phyloP scores from a whole-genome alignment of 2,113 vertebrate species.

The Coregonus clupeaformis region DNA sequence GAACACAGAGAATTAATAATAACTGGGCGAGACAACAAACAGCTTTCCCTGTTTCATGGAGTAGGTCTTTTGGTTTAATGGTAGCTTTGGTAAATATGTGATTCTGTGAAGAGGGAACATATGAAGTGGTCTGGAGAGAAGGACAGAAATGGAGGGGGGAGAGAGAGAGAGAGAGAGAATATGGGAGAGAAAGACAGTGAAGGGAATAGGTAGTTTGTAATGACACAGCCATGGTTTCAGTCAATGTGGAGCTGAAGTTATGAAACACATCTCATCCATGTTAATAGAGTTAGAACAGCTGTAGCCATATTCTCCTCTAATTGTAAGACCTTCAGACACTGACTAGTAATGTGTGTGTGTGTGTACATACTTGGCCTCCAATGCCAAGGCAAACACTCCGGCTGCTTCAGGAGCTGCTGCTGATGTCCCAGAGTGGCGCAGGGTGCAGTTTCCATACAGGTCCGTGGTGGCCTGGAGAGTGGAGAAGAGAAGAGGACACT shows the following conservation, averaged over 20 bases:
- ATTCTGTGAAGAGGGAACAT: constrained; percentile 20
- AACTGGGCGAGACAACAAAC: constrained; percentile 16
- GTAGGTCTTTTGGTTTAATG: constrained; percentile 7
- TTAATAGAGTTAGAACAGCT: not conserved
- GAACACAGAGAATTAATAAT: constrained; percentile 14
- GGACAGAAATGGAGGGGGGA: not conserved
- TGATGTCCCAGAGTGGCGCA: constrained; percentile 96
- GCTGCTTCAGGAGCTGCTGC: constrained; percentile 97
- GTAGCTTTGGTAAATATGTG: constrained; percentile 32
- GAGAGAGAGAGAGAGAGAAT: not conserved
- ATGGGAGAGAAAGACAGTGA: not conserved
- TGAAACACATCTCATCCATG: not conserved
- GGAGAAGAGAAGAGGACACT: not conserved
- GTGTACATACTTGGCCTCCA: constrained; percentile 94
- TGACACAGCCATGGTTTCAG: too few species aligned
- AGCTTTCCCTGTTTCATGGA: constrained; percentile 22
- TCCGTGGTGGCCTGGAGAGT: constrained; percentile 93
- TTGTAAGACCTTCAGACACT: not conserved
- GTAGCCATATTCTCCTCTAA: not conserved
- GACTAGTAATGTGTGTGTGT: not conserved
- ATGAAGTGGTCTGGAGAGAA: constrained; percentile 19
- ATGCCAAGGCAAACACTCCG: constrained; percentile 93
- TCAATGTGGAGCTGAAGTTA: too few species aligned
- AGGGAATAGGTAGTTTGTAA: too few species aligned
- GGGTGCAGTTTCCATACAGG: constrained; percentile 96